Evolutionary conservation across 1,140 invertebrate species (phyloP).

Genomic region (Nautilus pompilius): DNA sequence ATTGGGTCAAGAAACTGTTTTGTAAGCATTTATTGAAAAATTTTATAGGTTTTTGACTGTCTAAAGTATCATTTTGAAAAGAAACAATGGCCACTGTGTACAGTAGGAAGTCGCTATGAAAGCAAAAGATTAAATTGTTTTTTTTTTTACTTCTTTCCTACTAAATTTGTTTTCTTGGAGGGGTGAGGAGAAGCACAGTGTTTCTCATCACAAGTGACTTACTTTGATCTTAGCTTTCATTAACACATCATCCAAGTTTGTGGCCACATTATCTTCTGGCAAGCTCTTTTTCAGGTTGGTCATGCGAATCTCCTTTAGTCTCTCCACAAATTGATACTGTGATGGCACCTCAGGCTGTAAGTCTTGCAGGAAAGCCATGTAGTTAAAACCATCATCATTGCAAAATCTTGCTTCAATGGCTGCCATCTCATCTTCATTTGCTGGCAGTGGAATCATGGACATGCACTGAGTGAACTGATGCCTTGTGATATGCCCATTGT

Average conservation of each 20-base stretch:
- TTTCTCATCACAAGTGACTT: constrained; percentile 7
- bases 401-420: constrained; percentile 49
- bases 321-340: constrained; percentile 42
- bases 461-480: constrained; percentile 53
- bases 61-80: no score
- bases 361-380: constrained; percentile 44
- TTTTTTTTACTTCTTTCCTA: no score
- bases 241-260: constrained; percentile 46
- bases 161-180: no score
- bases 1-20: no score
- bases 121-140: no score
- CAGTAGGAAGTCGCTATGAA: no score
- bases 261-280: constrained; percentile 32
- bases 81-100: no score
- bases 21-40: no score
- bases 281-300: constrained; percentile 37
- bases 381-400: constrained; percentile 53
- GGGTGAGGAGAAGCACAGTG: no score
- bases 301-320: constrained; percentile 42
- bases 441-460: constrained; percentile 46
- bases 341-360: constrained; percentile 35
- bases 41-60: no score
- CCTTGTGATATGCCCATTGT: constrained; percentile 51
- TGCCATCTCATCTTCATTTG: constrained; percentile 40
- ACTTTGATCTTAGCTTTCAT: constrained; percentile 54